Evolutionary conservation across 2,888 invertebrate species (phyloP), one percentile per base, ranked within the genome.

Genomic region (Ellobium chinense): DNA sequence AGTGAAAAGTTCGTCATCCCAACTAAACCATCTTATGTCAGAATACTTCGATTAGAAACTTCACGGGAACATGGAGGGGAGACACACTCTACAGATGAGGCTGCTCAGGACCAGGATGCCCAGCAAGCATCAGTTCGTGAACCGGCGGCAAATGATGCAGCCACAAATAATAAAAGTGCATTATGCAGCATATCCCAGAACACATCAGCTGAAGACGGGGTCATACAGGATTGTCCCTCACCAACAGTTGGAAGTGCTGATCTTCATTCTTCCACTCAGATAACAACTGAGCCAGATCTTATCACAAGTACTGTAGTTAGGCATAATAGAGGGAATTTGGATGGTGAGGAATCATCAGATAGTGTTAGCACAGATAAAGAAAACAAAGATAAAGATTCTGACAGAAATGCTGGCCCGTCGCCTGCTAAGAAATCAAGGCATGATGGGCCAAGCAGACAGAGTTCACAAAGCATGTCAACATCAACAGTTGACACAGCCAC

Each of bases 131-230:
- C n/a, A n/a, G n/a, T n/a, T n/a, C n/a, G n/a, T n/a, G n/a, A n/a
- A n/a, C n/a, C n/a, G n/a, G n/a, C n/a, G n/a, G n/a, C n/a, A n/a
- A n/a, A n/a, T n/a, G n/a, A n/a, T n/a, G n/a, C n/a, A n/a, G n/a
- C n/a, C n/a, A n/a, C 34, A 27, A 56, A 70, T 9, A 69, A 54
- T 31, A 56, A 56, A 31, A 31, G 5, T 70, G 70, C 70, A 31
- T 70, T 70, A 12, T 70, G 54, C 9, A 56, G 31, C 31, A 70
- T 70, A 56, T 70, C 70, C 24, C 70, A 70, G n/a, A 70, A 70
- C 21, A 56, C 31, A n/a, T 56, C 56, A 29, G 56, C 70, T 34
- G n/a, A 54, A n/a, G 29, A 29, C n/a, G 31, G 24, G 14, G 9
- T 58, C 54, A 24, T 60, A n/a, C 72, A 70, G 24, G 27, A 34